These are phyloP conservation scores for Lepus americanus DNA, from an alignment of 2,113 vertebrate genomes.

Conservation along the genomic window DNA sequence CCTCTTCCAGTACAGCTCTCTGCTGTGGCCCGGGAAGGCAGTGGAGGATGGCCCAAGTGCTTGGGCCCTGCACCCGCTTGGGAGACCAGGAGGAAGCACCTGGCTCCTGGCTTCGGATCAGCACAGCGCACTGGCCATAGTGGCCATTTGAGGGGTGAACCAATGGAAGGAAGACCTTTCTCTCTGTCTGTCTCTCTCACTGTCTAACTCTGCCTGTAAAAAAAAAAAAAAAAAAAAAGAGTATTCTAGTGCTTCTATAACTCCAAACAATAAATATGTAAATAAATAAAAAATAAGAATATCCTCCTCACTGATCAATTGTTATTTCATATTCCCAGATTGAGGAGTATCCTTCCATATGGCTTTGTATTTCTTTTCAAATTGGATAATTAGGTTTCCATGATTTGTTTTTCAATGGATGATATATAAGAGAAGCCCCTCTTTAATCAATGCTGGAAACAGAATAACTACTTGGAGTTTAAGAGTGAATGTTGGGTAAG, in stretches of 20 bases:
- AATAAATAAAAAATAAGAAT: slow-evolving; percentile 32
- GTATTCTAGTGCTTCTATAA: slow-evolving; percentile 10
- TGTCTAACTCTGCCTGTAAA: too few relatives aligned
- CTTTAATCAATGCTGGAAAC: neutral
- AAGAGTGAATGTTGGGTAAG: too few relatives aligned
- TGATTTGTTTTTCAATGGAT: slow-evolving; percentile 25
- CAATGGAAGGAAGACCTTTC: too few relatives aligned
- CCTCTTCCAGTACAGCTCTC: too few relatives aligned
- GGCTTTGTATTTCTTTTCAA: neutral
- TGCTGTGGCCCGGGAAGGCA: too few relatives aligned
- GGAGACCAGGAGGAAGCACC: too few relatives aligned
- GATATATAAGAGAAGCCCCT: neutral
- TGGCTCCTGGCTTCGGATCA: too few relatives aligned
- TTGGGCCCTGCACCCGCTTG: too few relatives aligned
- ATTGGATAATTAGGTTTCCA: neutral
- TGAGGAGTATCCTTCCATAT: neutral
- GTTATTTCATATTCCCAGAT: neutral
- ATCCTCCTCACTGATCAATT: neutral
- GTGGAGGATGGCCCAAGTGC: too few relatives aligned
- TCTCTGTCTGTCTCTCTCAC: too few relatives aligned
- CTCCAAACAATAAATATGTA: slow-evolving; percentile 42
- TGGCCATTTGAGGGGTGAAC: too few relatives aligned
- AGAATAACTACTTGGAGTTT: neutral
- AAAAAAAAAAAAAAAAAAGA: neutral
- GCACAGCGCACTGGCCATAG: too few relatives aligned